phyloP scores from a whole-genome alignment of 2,113 vertebrate species.

The Malaclemys terrapin region DNA sequence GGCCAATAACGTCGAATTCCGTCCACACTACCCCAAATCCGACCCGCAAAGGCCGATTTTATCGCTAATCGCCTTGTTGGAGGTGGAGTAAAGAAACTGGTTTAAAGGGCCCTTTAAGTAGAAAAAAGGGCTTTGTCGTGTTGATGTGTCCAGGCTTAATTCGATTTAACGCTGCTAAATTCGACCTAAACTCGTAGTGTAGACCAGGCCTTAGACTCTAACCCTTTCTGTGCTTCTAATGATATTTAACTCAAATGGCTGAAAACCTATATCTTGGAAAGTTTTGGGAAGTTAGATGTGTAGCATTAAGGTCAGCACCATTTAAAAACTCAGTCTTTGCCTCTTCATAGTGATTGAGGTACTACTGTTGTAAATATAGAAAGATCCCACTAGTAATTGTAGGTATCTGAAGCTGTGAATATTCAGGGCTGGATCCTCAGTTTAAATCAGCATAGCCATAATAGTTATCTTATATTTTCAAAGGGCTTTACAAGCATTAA shows the following conservation, averaged over 20 bases:
- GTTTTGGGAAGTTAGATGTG: not conserved
- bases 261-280: not conserved
- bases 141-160: no score
- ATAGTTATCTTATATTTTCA: not conserved
- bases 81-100: no score
- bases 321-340: not conserved
- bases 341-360: not conserved
- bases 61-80: no score
- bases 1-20: no score
- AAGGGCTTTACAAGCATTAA: not conserved
- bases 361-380: not conserved
- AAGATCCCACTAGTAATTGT: not conserved
- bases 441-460: not conserved
- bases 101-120: no score
- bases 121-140: no score
- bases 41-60: no score
- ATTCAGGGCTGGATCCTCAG: not conserved
- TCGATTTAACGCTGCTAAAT: no score
- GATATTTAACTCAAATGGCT: fast-evolving
- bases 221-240: not conserved
- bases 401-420: fast-evolving
- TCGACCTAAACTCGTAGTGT: no score
- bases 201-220: not conserved
- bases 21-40: no score
- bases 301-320: not conserved